A percentile compares a stretch with the other conserved stretches of the same genome.
These are phyloP conservation scores for Lerema accius DNA, from an alignment of 1,140 invertebrate species.

Conservation along the genomic window DNA sequence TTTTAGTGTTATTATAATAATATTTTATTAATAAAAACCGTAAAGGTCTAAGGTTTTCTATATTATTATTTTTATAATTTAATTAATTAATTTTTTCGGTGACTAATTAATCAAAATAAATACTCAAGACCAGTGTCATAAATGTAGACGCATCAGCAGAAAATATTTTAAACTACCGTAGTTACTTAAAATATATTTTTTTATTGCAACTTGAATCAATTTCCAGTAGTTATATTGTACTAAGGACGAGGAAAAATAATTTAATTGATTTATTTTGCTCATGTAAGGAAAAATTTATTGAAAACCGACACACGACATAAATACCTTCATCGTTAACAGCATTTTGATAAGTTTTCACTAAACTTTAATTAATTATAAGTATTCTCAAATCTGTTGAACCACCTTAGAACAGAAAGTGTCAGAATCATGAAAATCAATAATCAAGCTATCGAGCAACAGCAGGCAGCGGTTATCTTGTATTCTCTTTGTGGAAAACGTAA, in stretches of 20 bases:
- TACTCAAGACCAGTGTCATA: too few species aligned
- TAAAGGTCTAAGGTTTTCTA: too few species aligned
- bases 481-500: neutral
- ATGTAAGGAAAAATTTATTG: neutral
- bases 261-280: neutral
- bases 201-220: too few species aligned
- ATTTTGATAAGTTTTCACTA: conserved; percentile 19
- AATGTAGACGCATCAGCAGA: too few species aligned
- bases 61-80: too few species aligned
- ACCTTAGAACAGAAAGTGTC: conserved; percentile 23
- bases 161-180: too few species aligned
- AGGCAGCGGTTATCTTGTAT: neutral
- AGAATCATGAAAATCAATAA: conserved; percentile 29
- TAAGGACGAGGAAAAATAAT: neutral
- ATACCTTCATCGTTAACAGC: conserved; percentile 18
- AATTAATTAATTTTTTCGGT: too few species aligned
- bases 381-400: conserved; percentile 27
- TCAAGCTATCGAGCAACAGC: conserved; percentile 20
- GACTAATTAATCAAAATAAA: too few species aligned
- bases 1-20: too few species aligned
- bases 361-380: neutral
- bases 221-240: neutral
- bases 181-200: too few species aligned
- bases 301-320: neutral
- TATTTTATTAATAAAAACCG: too few species aligned